Base-by-base conservation (phyloP, 2,888 invertebrate species). In the Athalia circularis region DNA sequence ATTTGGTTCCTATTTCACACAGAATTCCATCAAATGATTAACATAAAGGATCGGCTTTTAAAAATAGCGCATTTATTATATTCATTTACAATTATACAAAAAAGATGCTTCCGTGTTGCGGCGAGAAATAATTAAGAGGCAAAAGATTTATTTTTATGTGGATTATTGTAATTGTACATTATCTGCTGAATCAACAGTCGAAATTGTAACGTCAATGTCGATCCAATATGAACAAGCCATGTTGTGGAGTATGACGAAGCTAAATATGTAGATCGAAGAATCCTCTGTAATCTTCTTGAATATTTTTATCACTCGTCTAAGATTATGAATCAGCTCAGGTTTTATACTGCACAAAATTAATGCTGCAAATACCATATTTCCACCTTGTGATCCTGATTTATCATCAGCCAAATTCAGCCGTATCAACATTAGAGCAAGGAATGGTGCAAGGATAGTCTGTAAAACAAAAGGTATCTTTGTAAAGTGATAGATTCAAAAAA, bases 331-430 rank as follows among this genome's bases (percentile, higher is more conserved):
- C 11, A 88, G 72, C 64, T 83, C 79, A 6, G 89, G 87, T 48
- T 85, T 85, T 13, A 88, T 80, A 75, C 88, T 88, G 52, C 86
- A 89, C 15, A 89, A 80, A 78, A 88, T 84, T 67, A 88, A 83
- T 43, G 85, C 86, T 48, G 87, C 83, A 5, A 84, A 77, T n/a
- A 89, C 47, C 47, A 88, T 79, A 80, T 77, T 86, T 62, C 80
- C 83, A 6, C 80, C 79, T 75, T 83, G 82, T n/a, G 79, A 72
- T 50, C 81, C 80, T 13, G 81, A 79, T 4, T 67, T 65, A 15
- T 77, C 82, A 47, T 77, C 77, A 67, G 47, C 78, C 4, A 80
- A 77, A 67, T 80, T 85, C 13, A 88, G 6, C 65, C 86, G 85
- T 67, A 83, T 84, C 45, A 86, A 43, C 76, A 82, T 82, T 29